A percentile compares a stretch with the other conserved stretches of the same genome.
phyloP scores from a whole-genome alignment of 2,888 invertebrate species.

The Caenorhabditis wallacei region DNA sequence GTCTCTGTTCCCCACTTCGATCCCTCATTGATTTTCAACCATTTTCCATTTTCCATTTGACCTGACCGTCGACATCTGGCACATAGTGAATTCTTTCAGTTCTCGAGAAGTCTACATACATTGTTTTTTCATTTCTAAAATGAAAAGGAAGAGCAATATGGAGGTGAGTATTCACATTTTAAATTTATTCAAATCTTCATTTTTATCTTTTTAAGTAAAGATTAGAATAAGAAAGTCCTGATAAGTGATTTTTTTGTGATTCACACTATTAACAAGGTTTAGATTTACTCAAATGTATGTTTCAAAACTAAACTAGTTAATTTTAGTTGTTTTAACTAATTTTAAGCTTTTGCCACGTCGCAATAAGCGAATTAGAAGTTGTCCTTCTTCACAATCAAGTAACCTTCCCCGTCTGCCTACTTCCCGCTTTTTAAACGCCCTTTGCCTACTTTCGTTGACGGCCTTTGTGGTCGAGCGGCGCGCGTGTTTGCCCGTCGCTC shows the following conservation, averaged over 20 bases:
- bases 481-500: slow-evolving; percentile 27
- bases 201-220: background rate
- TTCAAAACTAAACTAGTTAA: too few species aligned
- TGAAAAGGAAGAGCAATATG: slow-evolving; percentile 14
- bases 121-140: slow-evolving; percentile 9
- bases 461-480: slow-evolving; percentile 57
- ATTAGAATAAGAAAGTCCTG: too few species aligned
- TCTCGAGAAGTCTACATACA: background rate
- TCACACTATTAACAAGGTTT: too few species aligned
- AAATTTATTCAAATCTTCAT: background rate
- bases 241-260: too few species aligned
- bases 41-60: slow-evolving; percentile 30
- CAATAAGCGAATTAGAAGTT: too few species aligned
- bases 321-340: too few species aligned
- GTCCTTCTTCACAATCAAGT: too few species aligned
- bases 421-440: slow-evolving; percentile 15
- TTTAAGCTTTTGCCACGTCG: too few species aligned
- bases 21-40: slow-evolving; percentile 44
- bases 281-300: too few species aligned
- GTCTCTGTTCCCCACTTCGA: slow-evolving; percentile 36
- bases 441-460: background rate
- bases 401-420: background rate
- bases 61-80: slow-evolving; percentile 38
- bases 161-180: slow-evolving; percentile 26
- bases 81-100: background rate